Conservation (phyloP, 2,113 vertebrate genomes). For the Scortum barcoo region DNA sequence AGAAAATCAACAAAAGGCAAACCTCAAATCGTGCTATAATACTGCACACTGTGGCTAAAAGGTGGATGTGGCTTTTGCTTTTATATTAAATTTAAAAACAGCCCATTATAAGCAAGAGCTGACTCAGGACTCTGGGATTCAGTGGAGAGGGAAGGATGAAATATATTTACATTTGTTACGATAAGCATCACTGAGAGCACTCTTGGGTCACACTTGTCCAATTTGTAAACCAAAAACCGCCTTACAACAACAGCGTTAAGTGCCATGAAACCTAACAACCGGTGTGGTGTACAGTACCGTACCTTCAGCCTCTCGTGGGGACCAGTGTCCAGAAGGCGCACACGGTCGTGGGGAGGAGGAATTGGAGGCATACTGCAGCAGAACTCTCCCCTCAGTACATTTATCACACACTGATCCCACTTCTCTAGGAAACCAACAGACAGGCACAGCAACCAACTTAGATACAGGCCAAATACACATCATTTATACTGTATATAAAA, state of each 20-base stretch:
- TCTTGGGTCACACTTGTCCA: not conserved
- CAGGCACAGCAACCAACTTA: slow-evolving; percentile 93
- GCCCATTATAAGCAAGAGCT: slow-evolving; percentile 1
- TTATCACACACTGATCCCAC: slow-evolving; percentile 98
- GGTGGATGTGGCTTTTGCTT: slow-evolving; percentile 26
- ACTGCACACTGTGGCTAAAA: slow-evolving; percentile 24
- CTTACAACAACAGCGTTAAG: not conserved
- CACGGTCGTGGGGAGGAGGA: slow-evolving; percentile 96
- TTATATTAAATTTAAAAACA: slow-evolving; percentile 26
- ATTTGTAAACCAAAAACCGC: not conserved
- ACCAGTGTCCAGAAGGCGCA: slow-evolving; percentile 96
- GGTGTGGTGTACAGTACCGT: slow-evolving; percentile 55
- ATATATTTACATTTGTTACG: not conserved
- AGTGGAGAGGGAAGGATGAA: not conserved
- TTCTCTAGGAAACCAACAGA: slow-evolving; percentile 99
- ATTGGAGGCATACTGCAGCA: slow-evolving; percentile 94
- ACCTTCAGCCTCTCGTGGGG: slow-evolving; percentile 98
- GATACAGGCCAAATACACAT: slow-evolving; percentile 78
- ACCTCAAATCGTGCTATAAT: slow-evolving; percentile 40
- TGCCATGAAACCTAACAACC: not conserved
- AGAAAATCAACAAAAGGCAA: slow-evolving; percentile 54
- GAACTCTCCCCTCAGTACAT: slow-evolving; percentile 91
- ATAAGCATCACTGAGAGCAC: not conserved
- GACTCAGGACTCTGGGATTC: not conserved
- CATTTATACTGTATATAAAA: not conserved